Percentiles rank a stretch among this genome's conserved stretches.
phyloP scores from a whole-genome alignment of 2,113 vertebrate species.

The Oenanthe melanoleuca region DNA sequence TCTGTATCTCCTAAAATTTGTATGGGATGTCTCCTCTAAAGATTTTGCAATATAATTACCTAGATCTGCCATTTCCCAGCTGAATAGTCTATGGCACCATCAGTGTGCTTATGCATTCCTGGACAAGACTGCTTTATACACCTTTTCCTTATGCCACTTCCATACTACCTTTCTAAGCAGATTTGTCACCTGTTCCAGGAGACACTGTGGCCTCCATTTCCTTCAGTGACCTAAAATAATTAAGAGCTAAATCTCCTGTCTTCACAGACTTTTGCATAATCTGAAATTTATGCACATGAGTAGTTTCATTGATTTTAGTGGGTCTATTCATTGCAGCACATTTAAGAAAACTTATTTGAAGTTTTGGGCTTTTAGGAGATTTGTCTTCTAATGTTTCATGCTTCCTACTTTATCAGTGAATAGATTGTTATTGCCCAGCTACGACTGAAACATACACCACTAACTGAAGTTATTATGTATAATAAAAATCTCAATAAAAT shows the following conservation, averaged over 20 bases:
- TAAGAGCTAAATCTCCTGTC: conserved; percentile 51
- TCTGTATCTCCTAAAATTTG: conserved; percentile 61
- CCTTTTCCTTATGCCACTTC: not conserved
- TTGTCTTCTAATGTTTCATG: not conserved
- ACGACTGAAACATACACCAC: not conserved
- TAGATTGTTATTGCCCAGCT: not conserved
- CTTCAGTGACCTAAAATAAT: conserved; percentile 50
- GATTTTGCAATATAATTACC: conserved; percentile 49
- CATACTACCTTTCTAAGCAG: conserved; percentile 62
- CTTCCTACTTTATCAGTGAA: not conserved
- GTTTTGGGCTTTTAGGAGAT: not conserved
- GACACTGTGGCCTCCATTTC: conserved; percentile 30
- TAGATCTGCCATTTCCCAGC: conserved; percentile 51
- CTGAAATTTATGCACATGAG: conserved; percentile 3
- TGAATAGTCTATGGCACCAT: conserved; percentile 11
- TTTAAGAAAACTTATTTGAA: conserved; percentile 7
- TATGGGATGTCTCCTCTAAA: conserved; percentile 61
- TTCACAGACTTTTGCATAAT: conserved; percentile 26
- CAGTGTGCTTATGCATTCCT: conserved; percentile 21
- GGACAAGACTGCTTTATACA: conserved; percentile 31
- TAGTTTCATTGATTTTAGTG: not conserved
- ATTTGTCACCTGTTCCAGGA: conserved; percentile 51
- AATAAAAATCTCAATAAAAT: not conserved
- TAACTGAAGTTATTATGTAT: not conserved
- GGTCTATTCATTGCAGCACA: not conserved